Base-by-base conservation (phyloP, 2,797 vertebrate species). In the Anisognathus igniventris region DNA sequence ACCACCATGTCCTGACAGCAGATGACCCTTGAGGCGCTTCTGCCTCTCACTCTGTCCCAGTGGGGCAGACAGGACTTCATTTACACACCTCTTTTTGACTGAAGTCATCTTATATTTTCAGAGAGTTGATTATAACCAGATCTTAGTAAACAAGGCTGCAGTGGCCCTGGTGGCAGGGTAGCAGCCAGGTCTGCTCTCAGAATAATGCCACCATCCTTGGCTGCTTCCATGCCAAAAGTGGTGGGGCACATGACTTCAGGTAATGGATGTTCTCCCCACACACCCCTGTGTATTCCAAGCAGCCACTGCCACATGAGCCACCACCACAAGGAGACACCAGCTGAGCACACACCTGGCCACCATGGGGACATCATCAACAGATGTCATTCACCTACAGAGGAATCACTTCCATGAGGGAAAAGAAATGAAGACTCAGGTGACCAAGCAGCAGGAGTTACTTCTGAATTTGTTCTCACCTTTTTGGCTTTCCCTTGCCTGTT, bases 251-350 rank as follows among this genome's bases (percentile, higher is more conserved):
- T 3, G 9, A 60, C 16, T 50, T 37, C 21, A 7, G 17, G 30
- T 13, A 35, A 78, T 2, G 12, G 45, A 39, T 0, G 1, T 30
- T 8, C 8, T 23, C 30, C 6, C 9, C 16, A 7, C 2, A 2
- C 12, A 27, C 1, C 4, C 17, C 42, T 45, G 14, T 19, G 19
- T 31, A 60, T 30, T 74, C 56, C 3, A 3, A 40, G 28, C 13
- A 71, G 57, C 10, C 2, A 2, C 17, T 37, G 12, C 7, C 35
- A 5, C 10, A 30, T 18, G 33, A 73, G 50, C 23, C 3, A 3
- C 33, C 12, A 18, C 3, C 51, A 5, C 3, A 2, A 42, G 47
- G 23, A 66, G 71, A 64, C 3, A 21, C 18, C 83, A 92, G 53
- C 51, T 14, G 27, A 42, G 62, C 5, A 6, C 27, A 50, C 11